Evolutionary conservation across 2,797 vertebrate species (phyloP).

Genomic region (Sylvia borin): DNA sequence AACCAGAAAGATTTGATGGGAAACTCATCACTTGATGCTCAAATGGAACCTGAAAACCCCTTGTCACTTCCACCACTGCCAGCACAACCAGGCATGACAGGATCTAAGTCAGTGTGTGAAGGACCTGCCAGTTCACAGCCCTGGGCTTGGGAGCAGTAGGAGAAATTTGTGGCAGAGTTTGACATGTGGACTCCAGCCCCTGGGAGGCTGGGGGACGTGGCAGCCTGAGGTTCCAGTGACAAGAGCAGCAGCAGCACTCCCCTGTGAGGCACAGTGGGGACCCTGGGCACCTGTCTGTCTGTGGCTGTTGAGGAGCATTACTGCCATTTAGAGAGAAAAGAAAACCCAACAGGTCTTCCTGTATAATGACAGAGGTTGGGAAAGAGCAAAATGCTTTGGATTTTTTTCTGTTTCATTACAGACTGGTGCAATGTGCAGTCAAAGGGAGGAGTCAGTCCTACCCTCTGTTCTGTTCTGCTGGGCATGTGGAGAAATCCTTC

Average conservation of each 20-base stretch:
- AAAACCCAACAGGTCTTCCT: background rate
- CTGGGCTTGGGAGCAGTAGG: background rate
- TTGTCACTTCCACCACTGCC: background rate
- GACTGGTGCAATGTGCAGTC: background rate
- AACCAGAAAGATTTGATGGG: background rate
- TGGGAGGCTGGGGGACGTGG: background rate
- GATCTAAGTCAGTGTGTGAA: background rate
- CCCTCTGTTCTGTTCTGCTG: background rate
- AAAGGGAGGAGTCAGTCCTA: background rate
- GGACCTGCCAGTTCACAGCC: background rate
- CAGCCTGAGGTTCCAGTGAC: rapidly evolving
- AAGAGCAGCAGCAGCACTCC: background rate
- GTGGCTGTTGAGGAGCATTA: background rate
- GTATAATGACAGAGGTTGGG: background rate
- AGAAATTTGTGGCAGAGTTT: background rate
- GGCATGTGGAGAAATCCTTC: background rate
- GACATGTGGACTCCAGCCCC: background rate
- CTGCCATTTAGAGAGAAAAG: background rate
- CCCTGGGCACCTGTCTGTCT: background rate
- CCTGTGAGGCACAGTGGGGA: background rate
- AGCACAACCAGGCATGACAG: background rate
- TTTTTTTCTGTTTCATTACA: background rate
- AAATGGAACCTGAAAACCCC: background rate
- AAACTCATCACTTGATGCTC: background rate
- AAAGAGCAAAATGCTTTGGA: background rate